Conservation (phyloP, 2,113 vertebrate genomes). For the Lepus timidus region DNA sequence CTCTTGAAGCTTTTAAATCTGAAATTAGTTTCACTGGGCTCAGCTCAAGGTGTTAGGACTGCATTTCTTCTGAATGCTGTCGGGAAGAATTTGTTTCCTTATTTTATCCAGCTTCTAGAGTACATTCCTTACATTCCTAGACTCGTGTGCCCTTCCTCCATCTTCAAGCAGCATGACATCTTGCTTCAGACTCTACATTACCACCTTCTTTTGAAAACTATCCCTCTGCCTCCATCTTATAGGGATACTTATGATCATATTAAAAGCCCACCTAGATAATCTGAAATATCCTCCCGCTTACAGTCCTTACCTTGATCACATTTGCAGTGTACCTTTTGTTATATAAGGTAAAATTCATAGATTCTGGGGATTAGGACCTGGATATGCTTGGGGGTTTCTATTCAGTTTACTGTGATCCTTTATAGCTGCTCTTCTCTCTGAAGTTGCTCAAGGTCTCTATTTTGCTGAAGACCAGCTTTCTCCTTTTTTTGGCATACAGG, state of each 20-base stretch:
- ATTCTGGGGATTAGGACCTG: neutral
- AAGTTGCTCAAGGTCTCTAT: neutral
- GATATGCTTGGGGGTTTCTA: neutral
- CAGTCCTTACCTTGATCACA: neutral
- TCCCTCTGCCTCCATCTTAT: neutral
- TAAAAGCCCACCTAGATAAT: neutral
- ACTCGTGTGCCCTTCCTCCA: neutral
- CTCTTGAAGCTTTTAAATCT: neutral
- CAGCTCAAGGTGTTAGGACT: neutral
- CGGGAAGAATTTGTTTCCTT: neutral
- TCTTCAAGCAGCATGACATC: constrained; percentile 10
- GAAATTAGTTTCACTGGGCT: neutral
- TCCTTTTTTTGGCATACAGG: neutral
- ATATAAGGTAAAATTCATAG: neutral
- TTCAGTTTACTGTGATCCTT: neutral
- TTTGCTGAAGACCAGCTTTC: constrained; percentile 30
- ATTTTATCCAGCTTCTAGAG: too few relatives aligned
- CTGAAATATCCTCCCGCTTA: neutral
- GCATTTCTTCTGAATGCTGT: neutral
- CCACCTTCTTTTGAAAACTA: neutral
- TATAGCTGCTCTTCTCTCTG: neutral
- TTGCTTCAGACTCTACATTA: neutral
- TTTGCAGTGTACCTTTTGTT: neutral
- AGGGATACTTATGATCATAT: neutral
- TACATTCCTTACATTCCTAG: neutral